These are phyloP conservation scores for Distichodus sexfasciatus DNA, from an alignment of 2,797 vertebrate species.

Conservation along the genomic window DNA sequence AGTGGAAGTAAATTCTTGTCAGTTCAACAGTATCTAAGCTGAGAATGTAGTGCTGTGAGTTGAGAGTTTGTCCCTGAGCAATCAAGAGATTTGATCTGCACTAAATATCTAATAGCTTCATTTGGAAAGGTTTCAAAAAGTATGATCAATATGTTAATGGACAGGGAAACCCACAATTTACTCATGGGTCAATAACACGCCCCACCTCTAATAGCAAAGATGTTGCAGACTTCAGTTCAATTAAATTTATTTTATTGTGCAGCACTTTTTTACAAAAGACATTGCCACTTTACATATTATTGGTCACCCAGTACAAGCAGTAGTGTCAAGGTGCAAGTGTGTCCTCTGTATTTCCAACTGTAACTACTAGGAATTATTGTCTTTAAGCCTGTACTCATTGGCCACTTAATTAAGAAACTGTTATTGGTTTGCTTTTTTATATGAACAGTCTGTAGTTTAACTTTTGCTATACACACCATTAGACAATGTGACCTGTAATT, in stretches of 20 bases:
- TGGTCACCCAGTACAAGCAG: not conserved
- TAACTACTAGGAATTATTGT: no score
- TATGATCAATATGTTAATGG: constrained; percentile 22
- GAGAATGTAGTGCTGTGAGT: not conserved
- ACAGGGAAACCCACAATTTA: constrained; percentile 29
- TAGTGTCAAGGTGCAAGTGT: constrained; percentile 3
- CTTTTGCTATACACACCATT: no score
- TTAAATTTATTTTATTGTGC: no score
- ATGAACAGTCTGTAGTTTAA: no score
- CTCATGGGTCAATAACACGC: constrained; percentile 18
- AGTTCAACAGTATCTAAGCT: not conserved
- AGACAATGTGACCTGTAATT: no score
- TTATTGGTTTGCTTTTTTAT: no score
- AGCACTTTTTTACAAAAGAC: no score
- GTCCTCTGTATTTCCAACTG: no score
- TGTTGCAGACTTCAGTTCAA: constrained; percentile 4
- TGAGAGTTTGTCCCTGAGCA: not conserved
- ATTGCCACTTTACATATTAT: no score
- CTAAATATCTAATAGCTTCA: constrained; percentile 17
- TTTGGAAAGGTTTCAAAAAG: constrained; percentile 27
- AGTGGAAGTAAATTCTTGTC: no score
- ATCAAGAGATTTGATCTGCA: not conserved
- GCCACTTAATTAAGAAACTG: no score
- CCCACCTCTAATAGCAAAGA: not conserved
- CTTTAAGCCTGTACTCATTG: no score